Evolutionary conservation across 1,140 invertebrate species (phyloP).

Genomic region (Drosophila tropicalis): DNA sequence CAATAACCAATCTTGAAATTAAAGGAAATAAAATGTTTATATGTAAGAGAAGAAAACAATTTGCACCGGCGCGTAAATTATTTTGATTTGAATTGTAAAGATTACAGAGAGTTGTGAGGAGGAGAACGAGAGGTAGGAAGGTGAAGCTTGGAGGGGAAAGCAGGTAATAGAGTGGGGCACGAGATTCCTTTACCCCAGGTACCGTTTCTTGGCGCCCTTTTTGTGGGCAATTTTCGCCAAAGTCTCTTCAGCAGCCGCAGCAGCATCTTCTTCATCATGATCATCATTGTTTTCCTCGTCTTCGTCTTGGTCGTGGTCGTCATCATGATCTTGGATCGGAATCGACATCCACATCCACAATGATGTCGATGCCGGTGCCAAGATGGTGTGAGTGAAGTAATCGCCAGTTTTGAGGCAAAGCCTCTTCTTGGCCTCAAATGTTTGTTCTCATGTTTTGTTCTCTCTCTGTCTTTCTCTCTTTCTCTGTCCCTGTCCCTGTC

Average conservation of each 20-base stretch:
- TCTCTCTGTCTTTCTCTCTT: neutral
- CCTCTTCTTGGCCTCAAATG: slow-evolving; percentile 49
- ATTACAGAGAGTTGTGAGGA: slow-evolving; percentile 13
- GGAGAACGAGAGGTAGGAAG: neutral
- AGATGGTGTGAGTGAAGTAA: slow-evolving; percentile 71
- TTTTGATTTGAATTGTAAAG: slow-evolving; percentile 76
- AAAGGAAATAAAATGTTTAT: slow-evolving; percentile 15
- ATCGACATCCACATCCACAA: slow-evolving; percentile 44
- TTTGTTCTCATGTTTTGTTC: slow-evolving; percentile 53
- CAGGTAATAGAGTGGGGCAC: neutral
- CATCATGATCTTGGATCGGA: slow-evolving; percentile 62
- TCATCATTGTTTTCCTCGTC: slow-evolving; percentile 52
- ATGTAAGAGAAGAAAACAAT: slow-evolving; percentile 47
- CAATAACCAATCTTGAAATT: slow-evolving; percentile 27
- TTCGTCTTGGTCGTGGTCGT: slow-evolving; percentile 42
- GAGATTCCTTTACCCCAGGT: slow-evolving; percentile 44
- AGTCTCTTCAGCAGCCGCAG: slow-evolving; percentile 7
- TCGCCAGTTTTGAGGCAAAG: slow-evolving; percentile 55
- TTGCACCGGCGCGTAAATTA: slow-evolving; percentile 64
- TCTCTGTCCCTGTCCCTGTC: slow-evolving; percentile 1
- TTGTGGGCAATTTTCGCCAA: slow-evolving; percentile 68
- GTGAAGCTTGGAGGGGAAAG: neutral
- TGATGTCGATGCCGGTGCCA: slow-evolving; percentile 18
- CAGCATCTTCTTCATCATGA: slow-evolving; percentile 60
- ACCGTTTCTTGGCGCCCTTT: slow-evolving; percentile 74